These are phyloP conservation scores for Spodoptera exigua DNA, from an alignment of 2,888 invertebrate genomes.

Conservation along the genomic window DNA sequence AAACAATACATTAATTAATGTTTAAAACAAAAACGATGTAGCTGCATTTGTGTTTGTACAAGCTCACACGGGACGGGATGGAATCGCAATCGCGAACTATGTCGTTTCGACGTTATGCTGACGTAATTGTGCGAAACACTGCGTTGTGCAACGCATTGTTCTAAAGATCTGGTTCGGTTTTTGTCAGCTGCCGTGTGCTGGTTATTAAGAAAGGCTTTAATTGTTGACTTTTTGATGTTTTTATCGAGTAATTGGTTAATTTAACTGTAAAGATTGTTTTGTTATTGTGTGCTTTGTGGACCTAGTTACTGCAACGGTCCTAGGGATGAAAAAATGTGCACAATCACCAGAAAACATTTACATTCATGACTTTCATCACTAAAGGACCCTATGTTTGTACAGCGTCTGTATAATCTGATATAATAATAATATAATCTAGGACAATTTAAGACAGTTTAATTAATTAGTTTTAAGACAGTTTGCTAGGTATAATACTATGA, in stretches of 20 bases:
- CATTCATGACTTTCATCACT: too few relatives aligned
- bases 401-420: too few relatives aligned
- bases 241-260: conserved; percentile 14
- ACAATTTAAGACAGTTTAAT: too few relatives aligned
- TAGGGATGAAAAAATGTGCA: too few relatives aligned
- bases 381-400: too few relatives aligned
- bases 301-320: too few relatives aligned
- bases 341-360: too few relatives aligned
- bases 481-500: too few relatives aligned
- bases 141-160: conserved; percentile 62
- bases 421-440: too few relatives aligned
- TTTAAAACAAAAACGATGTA: conserved; percentile 44
- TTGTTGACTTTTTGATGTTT: background rate
- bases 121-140: conserved; percentile 60
- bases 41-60: conserved; percentile 25
- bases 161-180: conserved; percentile 58
- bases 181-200: conserved; percentile 47
- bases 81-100: conserved; percentile 43
- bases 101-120: conserved; percentile 35
- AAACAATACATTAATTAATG: conserved; percentile 50
- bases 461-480: too few relatives aligned
- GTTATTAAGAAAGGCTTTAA: conserved; percentile 44
- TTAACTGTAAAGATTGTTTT: conserved; percentile 14
- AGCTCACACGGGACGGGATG: conserved; percentile 54
- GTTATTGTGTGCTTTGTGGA: background rate